These are phyloP conservation scores for Hyposoter dolosus DNA, from an alignment of 2,888 invertebrate genomes.

Conservation along the genomic window DNA sequence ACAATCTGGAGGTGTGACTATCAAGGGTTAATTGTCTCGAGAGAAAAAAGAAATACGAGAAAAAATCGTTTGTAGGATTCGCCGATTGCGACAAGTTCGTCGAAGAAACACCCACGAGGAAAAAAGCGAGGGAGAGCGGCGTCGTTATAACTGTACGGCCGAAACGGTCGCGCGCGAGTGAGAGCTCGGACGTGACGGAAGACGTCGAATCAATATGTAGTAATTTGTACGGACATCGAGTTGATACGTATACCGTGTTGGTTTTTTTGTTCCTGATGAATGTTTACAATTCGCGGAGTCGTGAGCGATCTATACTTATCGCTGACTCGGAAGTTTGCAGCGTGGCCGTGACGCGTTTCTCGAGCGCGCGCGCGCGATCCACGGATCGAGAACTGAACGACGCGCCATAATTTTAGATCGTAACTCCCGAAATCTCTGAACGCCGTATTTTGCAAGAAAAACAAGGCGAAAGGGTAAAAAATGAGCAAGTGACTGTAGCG, in stretches of 20 bases:
- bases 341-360: background rate
- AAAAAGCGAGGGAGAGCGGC: background rate
- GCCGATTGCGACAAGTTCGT: background rate
- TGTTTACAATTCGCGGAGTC: slow-evolving; percentile 24
- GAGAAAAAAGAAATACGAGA: background rate
- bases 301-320: slow-evolving; percentile 38
- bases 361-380: background rate
- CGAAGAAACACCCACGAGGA: background rate
- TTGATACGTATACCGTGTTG: background rate
- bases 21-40: too few species aligned
- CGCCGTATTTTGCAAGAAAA: too few species aligned
- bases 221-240: slow-evolving; percentile 37
- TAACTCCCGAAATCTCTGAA: too few species aligned
- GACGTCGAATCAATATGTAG: slow-evolving; percentile 26
- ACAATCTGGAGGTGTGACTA: too few species aligned
- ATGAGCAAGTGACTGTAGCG: too few species aligned
- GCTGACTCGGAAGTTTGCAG: slow-evolving; percentile 39
- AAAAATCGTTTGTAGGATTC: background rate
- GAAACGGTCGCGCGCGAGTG: background rate
- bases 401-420: background rate
- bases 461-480: too few species aligned
- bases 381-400: background rate
- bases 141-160: slow-evolving; percentile 23
- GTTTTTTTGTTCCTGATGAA: background rate
- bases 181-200: slow-evolving; percentile 22